phyloP scores from a whole-genome alignment of 2,888 invertebrate genomes.

The Euplexia lucipara region DNA sequence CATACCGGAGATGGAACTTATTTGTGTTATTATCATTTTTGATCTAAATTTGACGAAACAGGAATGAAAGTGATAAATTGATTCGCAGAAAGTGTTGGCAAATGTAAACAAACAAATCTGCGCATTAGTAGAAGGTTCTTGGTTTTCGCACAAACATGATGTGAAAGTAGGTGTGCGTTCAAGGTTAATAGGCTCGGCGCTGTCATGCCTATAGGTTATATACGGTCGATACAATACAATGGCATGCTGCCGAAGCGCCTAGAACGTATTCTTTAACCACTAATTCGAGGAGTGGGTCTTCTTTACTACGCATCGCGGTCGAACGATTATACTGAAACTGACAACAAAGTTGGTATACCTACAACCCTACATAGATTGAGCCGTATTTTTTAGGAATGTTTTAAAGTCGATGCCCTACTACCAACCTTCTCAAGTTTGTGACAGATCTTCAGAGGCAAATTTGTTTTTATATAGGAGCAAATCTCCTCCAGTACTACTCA shows the following conservation, averaged over 20 bases:
- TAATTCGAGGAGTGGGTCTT: conserved; percentile 41
- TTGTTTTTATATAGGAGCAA: too few relatives aligned
- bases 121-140: conserved; percentile 14
- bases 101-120: conserved; percentile 47
- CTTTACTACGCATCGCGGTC: conserved; percentile 20
- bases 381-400: not conserved
- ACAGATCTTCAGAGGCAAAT: too few relatives aligned
- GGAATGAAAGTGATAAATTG: conserved; percentile 10
- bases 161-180: conserved; percentile 79
- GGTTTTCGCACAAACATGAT: conserved; percentile 43
- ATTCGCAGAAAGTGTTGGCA: conserved; percentile 30
- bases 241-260: conserved; percentile 50
- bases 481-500: too few relatives aligned
- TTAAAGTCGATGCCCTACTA: not conserved
- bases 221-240: conserved; percentile 79
- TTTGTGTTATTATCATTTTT: conserved; percentile 1
- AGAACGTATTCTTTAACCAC: conserved; percentile 32
- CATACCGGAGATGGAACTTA: not conserved
- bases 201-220: conserved; percentile 56
- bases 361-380: not conserved
- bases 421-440: not conserved
- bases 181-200: conserved; percentile 76
- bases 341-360: not conserved
- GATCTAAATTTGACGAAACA: not conserved
- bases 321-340: conserved; percentile 6